These are phyloP conservation scores for Enteromius unitaeniatus DNA, from an alignment of 2,797 vertebrate species.

Conservation along the genomic window DNA sequence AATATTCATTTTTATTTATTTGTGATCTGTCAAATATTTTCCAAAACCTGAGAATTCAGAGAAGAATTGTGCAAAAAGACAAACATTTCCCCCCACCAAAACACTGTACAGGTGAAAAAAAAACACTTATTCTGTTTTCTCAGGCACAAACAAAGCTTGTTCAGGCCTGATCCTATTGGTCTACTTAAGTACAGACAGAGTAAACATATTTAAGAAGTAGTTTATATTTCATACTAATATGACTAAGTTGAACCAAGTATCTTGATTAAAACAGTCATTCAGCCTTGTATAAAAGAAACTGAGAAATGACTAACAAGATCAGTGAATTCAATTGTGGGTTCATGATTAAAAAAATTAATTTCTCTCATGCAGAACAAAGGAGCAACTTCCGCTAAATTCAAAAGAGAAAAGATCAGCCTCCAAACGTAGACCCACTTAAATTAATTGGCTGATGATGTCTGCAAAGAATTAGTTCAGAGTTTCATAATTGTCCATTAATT, in stretches of 20 bases:
- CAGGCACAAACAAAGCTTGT: background rate
- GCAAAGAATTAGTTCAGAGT: constrained; percentile 85
- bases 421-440: constrained; percentile 78
- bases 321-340: constrained; percentile 70
- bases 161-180: background rate
- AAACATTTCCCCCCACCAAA: background rate
- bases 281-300: constrained; percentile 28
- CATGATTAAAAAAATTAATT: constrained; percentile 84
- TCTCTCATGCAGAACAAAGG: constrained; percentile 83
- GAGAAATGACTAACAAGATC: constrained; percentile 38
- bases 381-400: constrained; percentile 81
- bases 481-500: constrained; percentile 87
- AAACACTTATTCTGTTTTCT: background rate
- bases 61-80: background rate
- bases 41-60: background rate
- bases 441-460: constrained; percentile 82
- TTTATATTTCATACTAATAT: constrained; percentile 28
- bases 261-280: background rate
- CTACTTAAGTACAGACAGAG: background rate
- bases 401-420: constrained; percentile 85
- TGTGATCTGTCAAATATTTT: background rate
- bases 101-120: background rate
- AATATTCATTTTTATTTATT: background rate
- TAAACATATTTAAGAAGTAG: constrained; percentile 6
- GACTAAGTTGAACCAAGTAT: constrained; percentile 21